Base-by-base conservation (phyloP, 1,140 invertebrate species). In the Lamellibrachia luymesi region DNA sequence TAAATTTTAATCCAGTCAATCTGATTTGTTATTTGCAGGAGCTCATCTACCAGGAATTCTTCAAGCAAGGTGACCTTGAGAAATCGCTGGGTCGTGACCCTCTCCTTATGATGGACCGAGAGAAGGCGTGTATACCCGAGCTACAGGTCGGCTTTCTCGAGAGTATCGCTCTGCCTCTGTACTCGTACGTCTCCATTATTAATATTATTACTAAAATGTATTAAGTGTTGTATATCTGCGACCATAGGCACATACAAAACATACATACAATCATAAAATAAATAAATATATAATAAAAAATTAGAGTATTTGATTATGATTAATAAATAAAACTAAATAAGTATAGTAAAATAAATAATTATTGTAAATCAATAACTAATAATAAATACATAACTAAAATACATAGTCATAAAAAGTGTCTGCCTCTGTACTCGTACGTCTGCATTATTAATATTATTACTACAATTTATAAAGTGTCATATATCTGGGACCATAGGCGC, bases 1-100 rank as follows among this genome's bases (percentile, higher is more conserved):
- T 38, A 0, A 38, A 38, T 38, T 38, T 38, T 1, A 38, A 38
- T 80, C 64, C 13, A 80, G 64, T 80, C 13, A 80, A 91, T 49
- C n/a, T 93, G 25, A 13, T 92, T 93, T 94, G 92, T 95, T 94
- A 94, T 93, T 96, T 96, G 94, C 95, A 98, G 97, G 97, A 98
- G 93, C 96, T 98, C 94, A 97, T 98, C 52, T 98, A 98, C 95
- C 97, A 97, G 92, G 98, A 99, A 96, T 98, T 98, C 96, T 98
- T 99, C 96, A 97, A 97, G 27, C 98, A 98, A 97, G 98, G 98
- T 8, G 98, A 98, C 95, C 95, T 98, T 94, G 98, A 98, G 96
- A 98, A 98, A 96, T 97, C 97, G 56, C 97, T 98, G 96, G 98
- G 98, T 0, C 97, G 97, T 52, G 96, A 97, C 50, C 98, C 98